Percentiles rank a stretch among this genome's conserved stretches.
Evolutionary conservation across 2,888 invertebrate species (phyloP).

Genomic region (Conchocele bisecta): DNA sequence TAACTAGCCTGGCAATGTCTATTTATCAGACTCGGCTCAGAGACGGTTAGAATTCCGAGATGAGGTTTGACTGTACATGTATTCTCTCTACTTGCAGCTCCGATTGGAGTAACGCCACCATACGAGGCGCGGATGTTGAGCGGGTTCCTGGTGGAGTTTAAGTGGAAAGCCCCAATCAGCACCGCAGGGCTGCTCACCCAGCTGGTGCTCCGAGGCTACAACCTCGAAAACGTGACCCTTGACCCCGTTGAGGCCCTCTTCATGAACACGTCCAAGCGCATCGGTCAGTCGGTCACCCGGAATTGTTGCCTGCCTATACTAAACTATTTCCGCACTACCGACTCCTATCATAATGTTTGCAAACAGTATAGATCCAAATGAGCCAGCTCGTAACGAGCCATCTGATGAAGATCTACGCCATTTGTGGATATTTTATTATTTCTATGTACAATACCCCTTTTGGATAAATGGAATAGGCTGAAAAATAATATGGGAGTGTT

Average conservation of each 20-base stretch:
- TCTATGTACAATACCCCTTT: not conserved
- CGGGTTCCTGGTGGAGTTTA: conserved; percentile 73
- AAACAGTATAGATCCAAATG: too few species aligned
- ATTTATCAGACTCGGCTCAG: too few species aligned
- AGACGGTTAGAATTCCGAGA: too few species aligned
- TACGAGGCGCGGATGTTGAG: conserved; percentile 63
- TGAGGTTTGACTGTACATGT: not conserved
- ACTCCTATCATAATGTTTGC: too few species aligned
- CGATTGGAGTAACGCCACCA: conserved; percentile 76
- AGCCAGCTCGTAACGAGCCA: too few species aligned
- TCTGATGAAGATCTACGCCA: too few species aligned
- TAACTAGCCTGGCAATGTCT: too few species aligned
- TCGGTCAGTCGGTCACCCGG: conserved; percentile 32
- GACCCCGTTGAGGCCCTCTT: conserved; percentile 71
- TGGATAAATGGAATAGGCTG: too few species aligned
- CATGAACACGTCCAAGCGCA: conserved; percentile 58
- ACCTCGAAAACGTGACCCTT: conserved; percentile 59
- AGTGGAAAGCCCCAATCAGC: conserved; percentile 75
- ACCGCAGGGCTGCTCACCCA: conserved; percentile 76
- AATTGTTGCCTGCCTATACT: not conserved
- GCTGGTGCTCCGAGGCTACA: conserved; percentile 74
- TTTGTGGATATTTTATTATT: too few species aligned
- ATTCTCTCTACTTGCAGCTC: conserved; percentile 68
- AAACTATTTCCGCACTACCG: too few species aligned
- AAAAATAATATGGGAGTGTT: too few species aligned